These are phyloP conservation scores for Mus caroli DNA, from an alignment of 2,797 vertebrate genomes.

Conservation along the genomic window DNA sequence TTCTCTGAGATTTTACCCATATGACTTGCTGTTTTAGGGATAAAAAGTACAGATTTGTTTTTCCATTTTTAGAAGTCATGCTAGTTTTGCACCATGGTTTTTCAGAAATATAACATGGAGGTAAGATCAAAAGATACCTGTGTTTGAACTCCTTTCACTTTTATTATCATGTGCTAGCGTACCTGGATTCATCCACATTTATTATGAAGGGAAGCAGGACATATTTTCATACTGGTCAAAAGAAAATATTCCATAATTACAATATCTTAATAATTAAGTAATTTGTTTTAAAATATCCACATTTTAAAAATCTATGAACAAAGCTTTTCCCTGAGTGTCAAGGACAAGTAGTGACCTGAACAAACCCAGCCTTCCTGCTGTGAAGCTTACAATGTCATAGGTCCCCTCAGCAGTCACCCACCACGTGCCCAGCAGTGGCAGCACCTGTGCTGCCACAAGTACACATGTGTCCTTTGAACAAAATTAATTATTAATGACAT, in stretches of 20 bases:
- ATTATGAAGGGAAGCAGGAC: background rate
- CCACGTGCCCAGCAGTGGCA: accelerated
- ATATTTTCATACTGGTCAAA: background rate
- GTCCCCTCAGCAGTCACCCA: background rate
- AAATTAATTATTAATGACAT: conserved; percentile 2
- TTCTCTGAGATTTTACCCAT: background rate
- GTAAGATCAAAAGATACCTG: background rate
- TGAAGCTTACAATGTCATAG: background rate
- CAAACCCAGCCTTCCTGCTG: background rate
- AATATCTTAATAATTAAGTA: background rate
- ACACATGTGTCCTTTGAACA: background rate
- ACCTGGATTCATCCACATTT: background rate
- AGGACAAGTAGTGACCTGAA: background rate
- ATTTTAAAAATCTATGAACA: background rate
- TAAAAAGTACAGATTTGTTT: background rate
- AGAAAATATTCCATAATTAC: conserved; percentile 15
- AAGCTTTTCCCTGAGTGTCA: background rate
- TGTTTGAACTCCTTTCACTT: background rate
- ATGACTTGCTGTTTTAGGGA: background rate
- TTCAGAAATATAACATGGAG: conserved; percentile 38
- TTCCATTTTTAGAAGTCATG: conserved; percentile 24
- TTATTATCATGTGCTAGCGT: background rate
- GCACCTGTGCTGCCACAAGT: background rate
- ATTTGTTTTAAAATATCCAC: background rate
- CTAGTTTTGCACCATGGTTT: background rate